Base-by-base conservation (phyloP, 2,888 invertebrate genomes). In the Diachrysia chrysitis region DNA sequence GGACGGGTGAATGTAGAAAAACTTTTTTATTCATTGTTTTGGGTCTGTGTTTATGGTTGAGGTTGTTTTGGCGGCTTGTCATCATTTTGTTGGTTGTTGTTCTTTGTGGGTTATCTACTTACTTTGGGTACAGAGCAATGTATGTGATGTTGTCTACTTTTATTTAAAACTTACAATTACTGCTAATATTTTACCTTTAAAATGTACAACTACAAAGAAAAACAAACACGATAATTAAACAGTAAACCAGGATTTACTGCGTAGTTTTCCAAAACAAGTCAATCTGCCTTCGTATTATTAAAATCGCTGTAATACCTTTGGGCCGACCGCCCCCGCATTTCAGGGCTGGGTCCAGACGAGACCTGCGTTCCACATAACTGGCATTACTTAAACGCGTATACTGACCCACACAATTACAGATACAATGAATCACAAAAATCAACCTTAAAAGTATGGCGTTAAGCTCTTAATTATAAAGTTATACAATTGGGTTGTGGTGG, bases 301-400 rank as follows among this genome's bases (percentile, higher is more conserved):
- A 74, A 73, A 73, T 78, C 29, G 73, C 66, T 74, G 25, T 59
- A 59, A 60, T 59, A 58, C 21, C 62, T 1, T 23, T 57, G 56
- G 25, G 16, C 21, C 53, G 16, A 19, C 10, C 10, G 12, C n/a
- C 48, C 32, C 25, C 32, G 17, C 21, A 23, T 51, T 9, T 42
- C 48, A 59, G 48, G 79, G 58, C 63, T 63, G 59, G 17, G 60
- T 19, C n/a, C 76, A 68, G 59, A 59, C 61, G 78, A 19, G 68
- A 21, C 48, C 7, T 58, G 53, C 32, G n/a, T 9, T 14, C 58
- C 21, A 32, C 78, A 78, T 73, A 53, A 46, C 61, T 62, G 58
- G 21, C 21, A 73, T 78, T 66, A 42, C 58, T n/a, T 14, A 55
- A 19, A n/a, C 58, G 55, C 35, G 46, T 54, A 72, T 29, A 37